phyloP scores from a whole-genome alignment of 2,888 invertebrate species.

The Arenicola marina region DNA sequence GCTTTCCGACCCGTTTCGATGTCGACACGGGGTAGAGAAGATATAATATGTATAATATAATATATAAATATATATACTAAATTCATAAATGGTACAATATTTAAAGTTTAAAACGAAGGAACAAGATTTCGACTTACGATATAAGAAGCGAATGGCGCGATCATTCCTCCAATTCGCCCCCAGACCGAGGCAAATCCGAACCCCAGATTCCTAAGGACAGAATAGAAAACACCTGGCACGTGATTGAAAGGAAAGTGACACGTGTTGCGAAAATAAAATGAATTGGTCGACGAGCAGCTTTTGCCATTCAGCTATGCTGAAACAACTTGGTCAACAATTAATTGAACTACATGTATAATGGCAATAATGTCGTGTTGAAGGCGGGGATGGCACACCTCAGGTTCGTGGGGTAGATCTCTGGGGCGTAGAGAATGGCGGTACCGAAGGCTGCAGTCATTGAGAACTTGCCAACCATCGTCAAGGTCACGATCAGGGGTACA shows the following conservation, averaged over 20 bases:
- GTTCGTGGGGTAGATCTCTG: slow-evolving; percentile 54
- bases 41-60: too few relatives aligned
- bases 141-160: slow-evolving; percentile 51
- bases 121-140: slow-evolving; percentile 50
- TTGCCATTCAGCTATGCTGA: neutral
- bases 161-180: slow-evolving; percentile 50
- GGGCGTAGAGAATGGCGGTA: slow-evolving; percentile 49
- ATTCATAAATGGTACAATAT: too few relatives aligned
- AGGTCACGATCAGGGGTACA: slow-evolving; percentile 20
- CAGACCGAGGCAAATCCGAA: slow-evolving; percentile 51
- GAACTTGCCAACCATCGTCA: slow-evolving; percentile 56
- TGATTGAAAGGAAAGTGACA: too few relatives aligned
- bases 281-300: too few relatives aligned
- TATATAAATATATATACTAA: too few relatives aligned
- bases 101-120: too few relatives aligned
- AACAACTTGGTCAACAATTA: neutral
- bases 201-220: slow-evolving; percentile 41
- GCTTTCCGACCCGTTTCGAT: too few relatives aligned
- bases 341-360: neutral
- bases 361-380: too few relatives aligned
- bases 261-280: too few relatives aligned
- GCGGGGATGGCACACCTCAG: slow-evolving; percentile 38
- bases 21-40: too few relatives aligned
- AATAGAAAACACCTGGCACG: too few relatives aligned
- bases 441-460: slow-evolving; percentile 53